Evolutionary conservation across 2,113 vertebrate genomes (phyloP).

Genomic region (Athene noctua): DNA sequence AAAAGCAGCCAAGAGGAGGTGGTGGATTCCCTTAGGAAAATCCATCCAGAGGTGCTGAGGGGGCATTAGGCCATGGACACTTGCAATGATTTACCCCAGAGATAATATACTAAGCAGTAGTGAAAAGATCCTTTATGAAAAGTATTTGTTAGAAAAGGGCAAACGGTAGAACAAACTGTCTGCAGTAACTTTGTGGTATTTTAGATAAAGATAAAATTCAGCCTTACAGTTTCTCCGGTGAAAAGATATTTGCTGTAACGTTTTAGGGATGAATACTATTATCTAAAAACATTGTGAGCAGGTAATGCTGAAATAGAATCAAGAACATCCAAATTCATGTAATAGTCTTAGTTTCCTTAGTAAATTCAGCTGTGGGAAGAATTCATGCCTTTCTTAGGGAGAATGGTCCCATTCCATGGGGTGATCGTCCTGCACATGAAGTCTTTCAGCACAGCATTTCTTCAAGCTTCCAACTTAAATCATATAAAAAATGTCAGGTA

Average conservation of each 20-base stretch:
- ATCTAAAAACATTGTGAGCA: not conserved
- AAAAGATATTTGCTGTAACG: not conserved
- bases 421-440: not conserved
- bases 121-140: not conserved
- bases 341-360: not conserved
- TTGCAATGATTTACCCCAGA: not conserved
- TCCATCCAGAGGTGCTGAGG: not conserved
- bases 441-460: not conserved
- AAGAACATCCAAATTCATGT: not conserved
- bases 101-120: not conserved
- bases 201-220: not conserved
- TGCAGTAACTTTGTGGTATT: not conserved
- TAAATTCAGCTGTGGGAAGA: not conserved
- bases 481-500: not conserved
- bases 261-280: not conserved
- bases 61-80: not conserved
- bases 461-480: not conserved
- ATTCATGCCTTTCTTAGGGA: not conserved
- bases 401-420: rapidly evolving
- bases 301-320: rapidly evolving
- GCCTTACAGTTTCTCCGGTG: not conserved
- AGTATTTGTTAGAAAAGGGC: not conserved
- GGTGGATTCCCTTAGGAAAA: not conserved
- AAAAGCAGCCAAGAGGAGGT: not conserved
- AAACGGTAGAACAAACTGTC: not conserved